phyloP scores from a whole-genome alignment of 2,797 vertebrate species.

The Xenopus petersii region DNA sequence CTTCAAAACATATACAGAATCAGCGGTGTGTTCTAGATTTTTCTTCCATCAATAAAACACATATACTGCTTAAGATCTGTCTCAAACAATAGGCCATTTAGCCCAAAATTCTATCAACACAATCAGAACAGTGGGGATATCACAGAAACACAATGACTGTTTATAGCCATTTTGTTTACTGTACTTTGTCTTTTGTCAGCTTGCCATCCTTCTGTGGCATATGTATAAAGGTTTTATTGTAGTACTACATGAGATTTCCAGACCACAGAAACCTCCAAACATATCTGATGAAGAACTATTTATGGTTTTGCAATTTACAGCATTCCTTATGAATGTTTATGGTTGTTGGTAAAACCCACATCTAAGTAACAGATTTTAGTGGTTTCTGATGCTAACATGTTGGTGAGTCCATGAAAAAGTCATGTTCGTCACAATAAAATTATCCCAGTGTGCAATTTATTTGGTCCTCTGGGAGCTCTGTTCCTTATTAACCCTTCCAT shows the following conservation, averaged over 20 bases:
- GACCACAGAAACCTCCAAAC: slow-evolving; percentile 11
- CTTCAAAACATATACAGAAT: too few relatives aligned
- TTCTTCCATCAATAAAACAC: too few relatives aligned
- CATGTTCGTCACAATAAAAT: background rate
- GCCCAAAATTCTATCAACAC: too few relatives aligned
- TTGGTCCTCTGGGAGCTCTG: background rate
- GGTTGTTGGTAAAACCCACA: slow-evolving; percentile 4
- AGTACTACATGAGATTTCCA: background rate
- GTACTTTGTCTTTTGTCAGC: background rate
- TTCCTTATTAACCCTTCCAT: background rate
- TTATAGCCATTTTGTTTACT: background rate
- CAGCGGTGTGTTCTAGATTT: too few relatives aligned
- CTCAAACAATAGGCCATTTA: too few relatives aligned
- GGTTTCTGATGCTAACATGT: background rate
- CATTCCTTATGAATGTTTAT: background rate
- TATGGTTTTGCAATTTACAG: background rate
- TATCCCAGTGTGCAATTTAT: background rate
- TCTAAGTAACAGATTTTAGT: slow-evolving; percentile 4
- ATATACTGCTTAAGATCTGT: too few relatives aligned
- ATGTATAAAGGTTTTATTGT: slow-evolving; percentile 3
- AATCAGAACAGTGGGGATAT: too few relatives aligned
- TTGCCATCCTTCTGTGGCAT: slow-evolving; percentile 1
- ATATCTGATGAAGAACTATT: slow-evolving; percentile 18
- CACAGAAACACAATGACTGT: too few relatives aligned
- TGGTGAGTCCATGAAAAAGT: background rate